phyloP scores from a whole-genome alignment of 2,113 vertebrate species.

The Egretta garzetta region DNA sequence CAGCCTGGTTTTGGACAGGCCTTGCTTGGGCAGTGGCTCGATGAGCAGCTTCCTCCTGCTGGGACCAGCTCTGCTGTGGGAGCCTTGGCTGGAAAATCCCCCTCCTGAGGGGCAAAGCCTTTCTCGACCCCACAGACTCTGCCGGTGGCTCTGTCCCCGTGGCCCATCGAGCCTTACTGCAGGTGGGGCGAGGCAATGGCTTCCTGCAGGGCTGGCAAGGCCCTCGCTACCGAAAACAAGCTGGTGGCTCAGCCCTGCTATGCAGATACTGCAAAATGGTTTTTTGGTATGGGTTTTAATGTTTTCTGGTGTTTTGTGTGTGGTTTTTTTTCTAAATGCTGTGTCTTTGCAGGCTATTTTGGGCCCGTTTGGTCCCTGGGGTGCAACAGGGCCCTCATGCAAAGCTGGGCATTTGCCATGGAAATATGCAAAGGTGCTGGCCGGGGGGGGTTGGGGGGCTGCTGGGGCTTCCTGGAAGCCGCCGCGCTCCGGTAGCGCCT shows the following conservation, averaged over 20 bases:
- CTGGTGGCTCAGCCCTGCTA: neutral
- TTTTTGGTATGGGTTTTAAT: too few relatives aligned
- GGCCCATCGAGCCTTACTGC: neutral
- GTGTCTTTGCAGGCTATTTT: neutral
- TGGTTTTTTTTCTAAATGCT: neutral
- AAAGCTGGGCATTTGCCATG: neutral
- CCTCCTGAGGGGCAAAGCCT: too few relatives aligned
- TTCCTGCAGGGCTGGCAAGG: neutral
- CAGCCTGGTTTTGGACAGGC: neutral
- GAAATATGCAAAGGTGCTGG: neutral
- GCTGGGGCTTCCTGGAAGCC: neutral
- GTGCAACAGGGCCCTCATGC: neutral
- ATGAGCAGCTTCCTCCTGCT: neutral
- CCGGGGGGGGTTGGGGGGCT: neutral
- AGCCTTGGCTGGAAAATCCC: neutral
- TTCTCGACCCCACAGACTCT: neutral
- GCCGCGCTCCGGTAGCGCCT: neutral
- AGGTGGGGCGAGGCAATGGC: accelerated
- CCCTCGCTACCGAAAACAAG: neutral
- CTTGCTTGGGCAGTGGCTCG: too few relatives aligned
- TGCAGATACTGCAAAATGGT: neutral
- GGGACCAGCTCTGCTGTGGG: neutral
- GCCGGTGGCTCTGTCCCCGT: accelerated
- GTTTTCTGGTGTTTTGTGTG: neutral
- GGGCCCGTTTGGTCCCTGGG: accelerated